Evolutionary conservation across 2,888 invertebrate genomes (phyloP).

Genomic region (Sinohyriopsis cumingii): DNA sequence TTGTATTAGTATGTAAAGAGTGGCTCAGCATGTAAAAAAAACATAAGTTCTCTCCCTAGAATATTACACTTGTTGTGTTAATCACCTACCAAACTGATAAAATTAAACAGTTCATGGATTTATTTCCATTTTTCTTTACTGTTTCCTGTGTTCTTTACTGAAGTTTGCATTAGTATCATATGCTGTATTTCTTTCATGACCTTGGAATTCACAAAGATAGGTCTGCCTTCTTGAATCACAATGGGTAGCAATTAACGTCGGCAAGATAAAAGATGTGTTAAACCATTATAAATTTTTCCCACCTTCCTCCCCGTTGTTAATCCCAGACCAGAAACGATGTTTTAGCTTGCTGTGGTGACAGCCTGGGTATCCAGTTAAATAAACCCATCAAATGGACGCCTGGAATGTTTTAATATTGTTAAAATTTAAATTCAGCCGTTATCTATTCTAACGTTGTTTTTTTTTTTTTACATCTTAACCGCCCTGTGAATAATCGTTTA

Average conservation of each 20-base stretch:
- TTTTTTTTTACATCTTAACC: too few relatives aligned
- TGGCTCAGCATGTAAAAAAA: conserved; percentile 93
- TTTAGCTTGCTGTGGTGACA: conserved; percentile 82
- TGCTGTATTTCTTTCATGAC: conserved; percentile 25
- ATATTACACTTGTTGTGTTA: conserved; percentile 88
- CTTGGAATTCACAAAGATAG: conserved; percentile 31
- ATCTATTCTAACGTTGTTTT: too few relatives aligned
- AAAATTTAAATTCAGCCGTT: too few relatives aligned
- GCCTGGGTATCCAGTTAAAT: conserved; percentile 42
- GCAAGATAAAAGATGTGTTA: conserved; percentile 62
- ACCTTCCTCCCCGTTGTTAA: conserved; percentile 73
- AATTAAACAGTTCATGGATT: conserved; percentile 57
- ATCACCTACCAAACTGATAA: conserved; percentile 84
- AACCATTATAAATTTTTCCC: conserved; percentile 60
- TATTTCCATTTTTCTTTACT: neutral
- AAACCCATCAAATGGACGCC: conserved; percentile 9
- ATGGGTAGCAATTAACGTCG: conserved; percentile 72
- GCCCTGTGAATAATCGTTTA: too few relatives aligned
- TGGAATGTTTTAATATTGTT: too few relatives aligned
- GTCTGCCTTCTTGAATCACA: conserved; percentile 54
- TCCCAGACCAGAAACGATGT: conserved; percentile 82
- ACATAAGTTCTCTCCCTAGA: conserved; percentile 75
- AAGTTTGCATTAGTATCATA: conserved; percentile 23
- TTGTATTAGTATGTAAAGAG: conserved; percentile 73
- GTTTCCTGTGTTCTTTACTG: conserved; percentile 18